phyloP scores from a whole-genome alignment of 2,888 invertebrate genomes.

The Incurvaria masculella region DNA sequence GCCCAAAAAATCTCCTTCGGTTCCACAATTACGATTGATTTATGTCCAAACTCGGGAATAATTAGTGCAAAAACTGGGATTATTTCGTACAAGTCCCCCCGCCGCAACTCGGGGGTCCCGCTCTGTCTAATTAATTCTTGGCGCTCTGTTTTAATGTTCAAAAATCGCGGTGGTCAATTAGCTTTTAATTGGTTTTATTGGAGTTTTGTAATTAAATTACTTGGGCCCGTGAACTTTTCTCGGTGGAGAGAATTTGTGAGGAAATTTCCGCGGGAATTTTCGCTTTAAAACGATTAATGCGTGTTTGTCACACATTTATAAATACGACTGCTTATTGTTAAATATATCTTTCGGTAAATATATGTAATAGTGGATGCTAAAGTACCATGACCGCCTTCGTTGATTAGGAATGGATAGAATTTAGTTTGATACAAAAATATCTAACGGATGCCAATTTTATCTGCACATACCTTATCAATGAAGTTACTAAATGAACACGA shows the following conservation, averaged over 20 bases:
- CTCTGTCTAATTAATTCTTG: constrained; percentile 51
- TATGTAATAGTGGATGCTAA: no score
- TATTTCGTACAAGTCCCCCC: neutral
- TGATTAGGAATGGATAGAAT: no score
- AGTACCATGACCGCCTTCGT: no score
- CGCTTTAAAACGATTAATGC: no score
- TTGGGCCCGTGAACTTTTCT: neutral
- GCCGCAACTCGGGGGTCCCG: constrained; percentile 38
- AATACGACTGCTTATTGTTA: no score
- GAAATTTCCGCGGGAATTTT: neutral
- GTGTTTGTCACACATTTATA: no score
- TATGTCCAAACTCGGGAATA: neutral
- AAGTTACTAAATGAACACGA: no score
- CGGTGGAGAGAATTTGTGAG: neutral
- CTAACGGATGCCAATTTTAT: no score
- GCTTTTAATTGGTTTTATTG: constrained; percentile 57
- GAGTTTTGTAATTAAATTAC: constrained; percentile 9
- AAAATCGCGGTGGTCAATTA: constrained; percentile 54
- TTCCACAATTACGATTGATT: neutral
- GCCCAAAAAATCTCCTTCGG: neutral
- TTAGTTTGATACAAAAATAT: no score
- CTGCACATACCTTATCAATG: no score
- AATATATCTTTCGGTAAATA: no score
- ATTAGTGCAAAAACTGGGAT: neutral
- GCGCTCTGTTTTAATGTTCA: constrained; percentile 51